Percentiles rank a stretch among this genome's conserved stretches.
Evolutionary conservation across 2,797 vertebrate species (phyloP).

Genomic region (Tiaroga cobitis): DNA sequence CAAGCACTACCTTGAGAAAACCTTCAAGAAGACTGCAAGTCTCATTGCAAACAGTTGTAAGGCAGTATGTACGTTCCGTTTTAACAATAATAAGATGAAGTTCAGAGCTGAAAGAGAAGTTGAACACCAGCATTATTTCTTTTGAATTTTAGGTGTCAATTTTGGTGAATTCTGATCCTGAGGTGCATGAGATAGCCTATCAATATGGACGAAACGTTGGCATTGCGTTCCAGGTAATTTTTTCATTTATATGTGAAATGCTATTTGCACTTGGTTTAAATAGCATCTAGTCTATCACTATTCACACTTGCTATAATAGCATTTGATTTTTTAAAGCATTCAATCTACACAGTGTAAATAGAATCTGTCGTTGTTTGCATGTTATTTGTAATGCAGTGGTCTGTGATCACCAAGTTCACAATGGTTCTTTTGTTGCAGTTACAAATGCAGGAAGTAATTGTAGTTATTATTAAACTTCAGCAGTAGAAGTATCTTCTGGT

Average conservation of each 20-base stretch:
- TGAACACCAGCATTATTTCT: conserved; percentile 34
- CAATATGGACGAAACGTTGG: conserved; percentile 95
- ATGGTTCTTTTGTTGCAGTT: background rate
- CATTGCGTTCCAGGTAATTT: conserved; percentile 95
- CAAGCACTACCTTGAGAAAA: conserved; percentile 98
- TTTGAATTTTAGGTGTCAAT: conserved; percentile 87
- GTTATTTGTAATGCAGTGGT: background rate
- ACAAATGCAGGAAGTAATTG: background rate
- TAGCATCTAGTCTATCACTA: too few species aligned
- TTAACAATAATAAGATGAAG: conserved; percentile 70
- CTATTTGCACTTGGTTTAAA: background rate
- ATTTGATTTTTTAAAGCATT: too few species aligned
- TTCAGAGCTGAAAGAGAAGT: background rate
- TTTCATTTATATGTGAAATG: background rate
- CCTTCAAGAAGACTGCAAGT: conserved; percentile 99
- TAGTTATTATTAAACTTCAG: background rate
- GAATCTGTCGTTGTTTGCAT: too few species aligned
- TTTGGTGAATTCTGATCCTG: conserved; percentile 89
- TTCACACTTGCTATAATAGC: too few species aligned
- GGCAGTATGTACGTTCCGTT: conserved; percentile 99
- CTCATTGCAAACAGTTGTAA: conserved; percentile 99
- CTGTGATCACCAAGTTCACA: background rate
- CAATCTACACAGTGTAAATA: too few species aligned
- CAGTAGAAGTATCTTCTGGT: background rate
- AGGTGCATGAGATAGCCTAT: conserved; percentile 94